Base-by-base conservation (phyloP, 2,888 invertebrate genomes). In the Gari tellinella region DNA sequence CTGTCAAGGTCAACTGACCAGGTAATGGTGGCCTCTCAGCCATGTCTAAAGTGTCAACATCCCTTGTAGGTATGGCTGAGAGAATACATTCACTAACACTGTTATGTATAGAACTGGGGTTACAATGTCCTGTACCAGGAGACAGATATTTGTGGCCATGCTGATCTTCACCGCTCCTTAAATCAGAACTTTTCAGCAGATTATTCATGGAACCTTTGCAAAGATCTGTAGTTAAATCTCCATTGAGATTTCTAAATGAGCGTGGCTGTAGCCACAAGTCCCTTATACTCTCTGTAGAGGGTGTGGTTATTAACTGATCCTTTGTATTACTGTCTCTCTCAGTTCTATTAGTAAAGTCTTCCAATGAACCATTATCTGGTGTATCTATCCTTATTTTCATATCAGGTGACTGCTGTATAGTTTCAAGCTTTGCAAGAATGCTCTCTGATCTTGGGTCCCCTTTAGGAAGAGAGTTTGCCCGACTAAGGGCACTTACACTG, bases 401-500 rank as follows among this genome's bases (percentile, higher is more conserved):
- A 25, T 72, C 80, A 37, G 88, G 89, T 0, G 88, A 88, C 64
- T 86, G 88, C 40, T 82, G 80, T 25, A 87, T 89, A 15, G 89
- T 83, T 55, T 81, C 84, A 58, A 89, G 69, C 52, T 77, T 81
- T 19, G 75, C 58, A 8, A 38, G 19, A 19, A 55, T 78, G 45
- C 73, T 75, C 17, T 79, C 80, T 5, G 69, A 72, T 67, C 81
- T 83, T 25, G 82, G 64, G n/a, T 96, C 95, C 25, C 60, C 56
- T 23, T 67, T 66, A 4, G 64, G 64, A 17, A 58, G 21, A 3
- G 78, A 73, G n/a, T 56, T 64, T 21, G 61, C 26, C 37, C 61
- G 46, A 63, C 72, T 78, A 1, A 74, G 48, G 3, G 77, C 76
- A 83, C 95, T 94, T 62, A 95, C 94, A 88, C 95, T 95, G 2